These are phyloP conservation scores for Syngnathus typhle DNA, from an alignment of 2,113 vertebrate species.

Conservation along the genomic window DNA sequence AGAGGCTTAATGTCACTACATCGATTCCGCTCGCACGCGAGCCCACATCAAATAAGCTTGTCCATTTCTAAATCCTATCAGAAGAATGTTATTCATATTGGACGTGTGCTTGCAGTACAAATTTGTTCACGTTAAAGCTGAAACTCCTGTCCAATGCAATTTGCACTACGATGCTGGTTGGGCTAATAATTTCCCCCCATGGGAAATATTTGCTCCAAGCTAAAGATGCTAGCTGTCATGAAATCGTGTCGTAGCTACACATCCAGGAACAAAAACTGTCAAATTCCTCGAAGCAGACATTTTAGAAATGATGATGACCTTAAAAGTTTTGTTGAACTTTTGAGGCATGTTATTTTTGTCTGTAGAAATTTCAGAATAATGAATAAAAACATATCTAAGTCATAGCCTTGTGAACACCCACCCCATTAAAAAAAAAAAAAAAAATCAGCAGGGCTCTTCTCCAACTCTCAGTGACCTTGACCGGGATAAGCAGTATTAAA, in stretches of 20 bases:
- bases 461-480: background rate
- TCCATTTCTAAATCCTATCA: background rate
- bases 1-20: conserved; percentile 16
- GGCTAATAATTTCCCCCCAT: background rate
- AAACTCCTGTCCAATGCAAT: background rate
- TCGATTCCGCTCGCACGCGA: background rate
- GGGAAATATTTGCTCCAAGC: background rate
- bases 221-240: background rate
- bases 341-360: background rate
- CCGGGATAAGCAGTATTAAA: background rate
- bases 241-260: background rate
- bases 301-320: too few species aligned
- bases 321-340: too few species aligned
- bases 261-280: background rate
- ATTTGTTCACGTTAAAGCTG: background rate
- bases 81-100: background rate
- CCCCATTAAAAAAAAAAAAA: too few species aligned
- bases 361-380: background rate
- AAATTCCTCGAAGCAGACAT: too few species aligned
- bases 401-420: background rate
- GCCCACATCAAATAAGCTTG: background rate
- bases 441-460: background rate
- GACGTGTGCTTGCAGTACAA: background rate
- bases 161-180: background rate
- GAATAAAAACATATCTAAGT: background rate